Base-by-base conservation (phyloP, 2,113 vertebrate species). In the Origma solitaria region DNA sequence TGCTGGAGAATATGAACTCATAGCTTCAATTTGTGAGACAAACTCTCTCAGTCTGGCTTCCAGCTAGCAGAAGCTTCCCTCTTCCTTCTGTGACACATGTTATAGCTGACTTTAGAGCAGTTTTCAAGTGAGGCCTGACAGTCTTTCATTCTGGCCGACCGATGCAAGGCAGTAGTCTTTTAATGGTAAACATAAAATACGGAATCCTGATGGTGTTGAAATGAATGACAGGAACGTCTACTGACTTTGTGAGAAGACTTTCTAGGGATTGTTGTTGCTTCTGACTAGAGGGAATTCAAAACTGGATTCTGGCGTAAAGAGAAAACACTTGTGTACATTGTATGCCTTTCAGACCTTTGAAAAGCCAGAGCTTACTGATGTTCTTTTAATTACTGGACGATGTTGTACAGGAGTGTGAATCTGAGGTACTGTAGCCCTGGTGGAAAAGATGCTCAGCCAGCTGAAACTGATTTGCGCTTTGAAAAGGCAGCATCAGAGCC, bases 361-460 rank as follows among this genome's bases (percentile, higher is more conserved):
- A 85, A 91, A 89, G 58, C 47, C 25, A 20, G 72, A 68, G 83
- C 33, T 92, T 84, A 80, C 54, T 82, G 78, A 80, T 77, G 78
- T 65, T 73, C 66, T 77, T 95, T 92, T 97, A 96, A 95, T 96
- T 94, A 90, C 64, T 80, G 75, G 62, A 53, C 6, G 18, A 66
- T 77, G 75, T 65, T 95, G 53, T 86, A 88, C 75, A 91, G 79
- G 58, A 90, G 84, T 76, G 75, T 80, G 93, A 93, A 85, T 92
- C 62, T 0, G 2, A 90, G 85, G 50, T 86, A 57, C 64, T 65
- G 9, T 71, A 94, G 70, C 45, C 62, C 70, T 91, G 62, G 45
- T 95, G 79, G 94, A 79, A 85, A 88, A 54, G 96, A 93, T 88
- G 79, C 71, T 87, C 90, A 94, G 91, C 73, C 80, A 20, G 66